Conservation (phyloP, 2,113 vertebrate species). For the Shinisaurus crocodilurus region DNA sequence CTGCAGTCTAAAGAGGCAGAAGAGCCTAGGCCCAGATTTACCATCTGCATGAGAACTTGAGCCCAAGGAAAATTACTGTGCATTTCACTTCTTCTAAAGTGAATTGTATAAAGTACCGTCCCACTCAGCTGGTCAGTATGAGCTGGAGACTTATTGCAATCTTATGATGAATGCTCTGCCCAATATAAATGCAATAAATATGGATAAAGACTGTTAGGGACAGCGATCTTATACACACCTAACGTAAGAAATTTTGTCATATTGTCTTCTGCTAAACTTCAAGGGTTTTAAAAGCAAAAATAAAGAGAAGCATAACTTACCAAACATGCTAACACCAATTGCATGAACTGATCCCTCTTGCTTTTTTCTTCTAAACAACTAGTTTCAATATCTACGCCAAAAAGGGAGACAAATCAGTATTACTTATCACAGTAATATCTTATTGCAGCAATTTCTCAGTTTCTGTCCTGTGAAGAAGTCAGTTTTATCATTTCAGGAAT, state of each 20-base stretch:
- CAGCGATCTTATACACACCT: neutral
- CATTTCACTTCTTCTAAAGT: neutral
- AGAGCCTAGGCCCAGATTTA: neutral
- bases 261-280: neutral
- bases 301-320: constrained; percentile 78
- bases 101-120: neutral
- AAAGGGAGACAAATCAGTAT: neutral
- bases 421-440: neutral
- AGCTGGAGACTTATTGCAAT: neutral
- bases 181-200: neutral
- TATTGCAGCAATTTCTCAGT: neutral
- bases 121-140: neutral
- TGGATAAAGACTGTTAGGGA: neutral
- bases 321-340: constrained; percentile 95
- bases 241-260: neutral
- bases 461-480: neutral
- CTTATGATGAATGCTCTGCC: neutral
- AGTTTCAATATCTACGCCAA: constrained; percentile 92
- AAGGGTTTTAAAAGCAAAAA: constrained; percentile 39
- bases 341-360: constrained; percentile 96
- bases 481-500: neutral
- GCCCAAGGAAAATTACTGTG: neutral
- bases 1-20: too few species aligned
- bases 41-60: neutral
- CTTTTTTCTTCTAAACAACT: constrained; percentile 96